Base-by-base conservation (phyloP, 2,113 vertebrate species). In the Felis chaus region DNA sequence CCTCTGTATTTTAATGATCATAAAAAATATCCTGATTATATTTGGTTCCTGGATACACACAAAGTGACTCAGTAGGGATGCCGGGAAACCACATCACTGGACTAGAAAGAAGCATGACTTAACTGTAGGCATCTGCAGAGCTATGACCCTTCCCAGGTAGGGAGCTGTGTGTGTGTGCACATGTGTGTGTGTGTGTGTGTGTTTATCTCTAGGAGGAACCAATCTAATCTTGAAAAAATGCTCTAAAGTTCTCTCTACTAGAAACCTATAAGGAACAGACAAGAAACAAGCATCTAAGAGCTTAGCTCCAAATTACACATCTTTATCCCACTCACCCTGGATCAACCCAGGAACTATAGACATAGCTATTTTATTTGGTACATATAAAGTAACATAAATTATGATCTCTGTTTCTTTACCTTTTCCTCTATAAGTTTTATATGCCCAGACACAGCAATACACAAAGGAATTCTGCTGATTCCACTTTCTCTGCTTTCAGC, bases 1-100 rank as follows among this genome's bases (percentile, higher is more conserved):
- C 41, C 68, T 41, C 63, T 93, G 76, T 27, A 41, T 91, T 29
- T 61, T 95, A 87, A 94, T 92, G 53, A 93, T 78, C 78, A 65
- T 65, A 74, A 88, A 91, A 71, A 16, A 66, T 13, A 82, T 48
- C 63, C 12, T 57, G n/a, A 50, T 82, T 91, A 29, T 53, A 83
- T 83, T 55, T 93, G 76, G 78, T 63, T 95, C 53, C 55, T 81
- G 50, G n/a, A 81, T 94, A 9, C 48, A 39, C 14, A 89, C 14
- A 76, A 39, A 27, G 85, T 73, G 78, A 86, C 15, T 85, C 65
- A 15, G 21, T 0, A 7, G 50, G 45, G 29, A 76, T 53, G 65
- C 13, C 19, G 39, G 36, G 68, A 41, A 13, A 71, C 53, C 50
- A 53, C 3, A 78, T 85, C 31, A 5, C 45, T 41, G 27, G 53